Evolutionary conservation across 2,888 invertebrate genomes (phyloP).

Genomic region (Helobdella robusta): DNA sequence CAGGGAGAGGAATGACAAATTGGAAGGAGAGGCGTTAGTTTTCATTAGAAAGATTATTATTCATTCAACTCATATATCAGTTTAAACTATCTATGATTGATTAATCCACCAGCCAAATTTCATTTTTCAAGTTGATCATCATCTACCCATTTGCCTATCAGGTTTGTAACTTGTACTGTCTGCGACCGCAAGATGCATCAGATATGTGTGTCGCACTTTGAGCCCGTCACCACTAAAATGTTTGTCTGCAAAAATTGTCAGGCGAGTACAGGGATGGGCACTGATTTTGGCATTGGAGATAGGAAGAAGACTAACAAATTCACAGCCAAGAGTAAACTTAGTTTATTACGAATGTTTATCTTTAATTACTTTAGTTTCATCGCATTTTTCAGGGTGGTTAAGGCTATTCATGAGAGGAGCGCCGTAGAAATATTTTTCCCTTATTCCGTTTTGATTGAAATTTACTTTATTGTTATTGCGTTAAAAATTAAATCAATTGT

Average conservation of each 20-base stretch:
- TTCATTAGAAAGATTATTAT: background rate
- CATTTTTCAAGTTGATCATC: no score
- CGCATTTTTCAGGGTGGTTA: no score
- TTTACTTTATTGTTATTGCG: no score
- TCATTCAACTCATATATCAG: background rate
- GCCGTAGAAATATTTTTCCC: no score
- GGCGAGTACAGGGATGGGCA: constrained; percentile 44
- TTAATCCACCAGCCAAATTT: no score
- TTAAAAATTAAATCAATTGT: no score
- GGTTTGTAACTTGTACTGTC: constrained; percentile 83
- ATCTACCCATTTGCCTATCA: constrained; percentile 27
- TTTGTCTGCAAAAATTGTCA: constrained; percentile 87
- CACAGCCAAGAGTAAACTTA: constrained; percentile 67
- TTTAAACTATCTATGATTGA: background rate
- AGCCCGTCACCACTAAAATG: constrained; percentile 59
- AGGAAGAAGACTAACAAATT: constrained; percentile 95
- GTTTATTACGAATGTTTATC: no score
- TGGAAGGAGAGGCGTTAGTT: constrained; percentile 78
- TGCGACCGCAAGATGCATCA: constrained; percentile 95
- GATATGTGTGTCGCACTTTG: constrained; percentile 92
- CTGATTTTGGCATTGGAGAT: constrained; percentile 57
- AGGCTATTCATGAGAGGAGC: no score
- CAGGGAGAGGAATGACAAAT: constrained; percentile 94
- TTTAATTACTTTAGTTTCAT: no score
- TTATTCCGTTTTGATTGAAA: no score